These are phyloP conservation scores for Xanthia togata DNA, from an alignment of 2,888 invertebrate genomes.

Conservation along the genomic window DNA sequence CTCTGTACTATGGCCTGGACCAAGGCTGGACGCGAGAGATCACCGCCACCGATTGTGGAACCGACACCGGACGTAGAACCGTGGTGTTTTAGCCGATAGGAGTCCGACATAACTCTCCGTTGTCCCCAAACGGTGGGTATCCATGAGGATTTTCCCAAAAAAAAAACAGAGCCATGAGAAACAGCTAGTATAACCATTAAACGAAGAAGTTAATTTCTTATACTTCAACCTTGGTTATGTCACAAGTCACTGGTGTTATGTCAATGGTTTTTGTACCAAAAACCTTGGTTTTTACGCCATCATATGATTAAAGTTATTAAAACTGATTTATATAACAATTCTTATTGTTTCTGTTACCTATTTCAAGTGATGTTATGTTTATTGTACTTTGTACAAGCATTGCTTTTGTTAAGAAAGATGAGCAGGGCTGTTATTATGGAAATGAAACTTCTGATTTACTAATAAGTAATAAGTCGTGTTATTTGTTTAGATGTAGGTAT, in stretches of 20 bases:
- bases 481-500: too few species aligned
- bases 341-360: slow-evolving; percentile 7
- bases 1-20: too few species aligned
- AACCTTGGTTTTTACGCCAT: slow-evolving; percentile 57
- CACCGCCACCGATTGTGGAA: too few species aligned
- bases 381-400: not conserved
- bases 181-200: slow-evolving; percentile 10
- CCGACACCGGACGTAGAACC: too few species aligned
- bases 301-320: slow-evolving; percentile 58
- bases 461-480: not conserved
- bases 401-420: slow-evolving; percentile 19
- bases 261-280: slow-evolving; percentile 59
- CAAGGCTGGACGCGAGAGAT: too few species aligned
- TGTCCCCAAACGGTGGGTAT: too few species aligned
- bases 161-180: not conserved
- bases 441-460: not conserved
- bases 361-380: slow-evolving; percentile 14
- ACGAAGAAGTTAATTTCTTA: slow-evolving; percentile 26
- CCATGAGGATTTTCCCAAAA: too few species aligned
- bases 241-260: slow-evolving; percentile 49
- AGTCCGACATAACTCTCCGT: too few species aligned
- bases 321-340: slow-evolving; percentile 43
- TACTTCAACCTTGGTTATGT: slow-evolving; percentile 54
- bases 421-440: not conserved
- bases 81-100: too few species aligned